Conservation (phyloP, 1,140 invertebrate species). For the Sesamia nonagrioides region DNA sequence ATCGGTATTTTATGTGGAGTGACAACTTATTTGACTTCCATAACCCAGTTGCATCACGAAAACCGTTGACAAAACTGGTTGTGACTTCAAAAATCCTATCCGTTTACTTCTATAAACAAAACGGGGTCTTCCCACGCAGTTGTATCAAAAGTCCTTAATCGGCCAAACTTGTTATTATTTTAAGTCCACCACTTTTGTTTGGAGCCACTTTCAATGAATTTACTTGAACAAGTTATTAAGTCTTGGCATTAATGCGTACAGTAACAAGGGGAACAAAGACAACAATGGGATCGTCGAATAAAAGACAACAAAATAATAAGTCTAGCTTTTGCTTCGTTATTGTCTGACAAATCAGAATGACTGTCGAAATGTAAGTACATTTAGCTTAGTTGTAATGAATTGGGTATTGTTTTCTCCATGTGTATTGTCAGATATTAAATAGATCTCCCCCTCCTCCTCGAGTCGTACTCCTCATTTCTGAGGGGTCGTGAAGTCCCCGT, state of each 20-base stretch:
- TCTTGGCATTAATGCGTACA: constrained; percentile 35
- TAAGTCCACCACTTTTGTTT: constrained; percentile 14
- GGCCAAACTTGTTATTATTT: neutral
- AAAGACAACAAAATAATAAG: constrained; percentile 31
- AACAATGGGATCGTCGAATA: constrained; percentile 29
- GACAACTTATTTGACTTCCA: too few species aligned
- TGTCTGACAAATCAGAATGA: constrained; percentile 27
- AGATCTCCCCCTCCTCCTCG: too few species aligned
- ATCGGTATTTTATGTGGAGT: too few species aligned
- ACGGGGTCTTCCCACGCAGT: neutral
- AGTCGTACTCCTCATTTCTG: too few species aligned
- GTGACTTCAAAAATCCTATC: too few species aligned
- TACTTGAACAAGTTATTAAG: constrained; percentile 35
- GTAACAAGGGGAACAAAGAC: constrained; percentile 36
- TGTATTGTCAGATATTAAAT: constrained; percentile 8
- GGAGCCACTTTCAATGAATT: neutral
- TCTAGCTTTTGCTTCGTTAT: constrained; percentile 24
- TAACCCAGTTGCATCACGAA: too few species aligned
- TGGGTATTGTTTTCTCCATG: constrained; percentile 15
- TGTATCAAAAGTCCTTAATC: neutral
- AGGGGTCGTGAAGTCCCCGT: too few species aligned
- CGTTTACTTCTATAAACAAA: too few species aligned
- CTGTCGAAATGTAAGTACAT: constrained; percentile 31
- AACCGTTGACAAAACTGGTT: too few species aligned
- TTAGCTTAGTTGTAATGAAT: constrained; percentile 22